Base-by-base conservation (phyloP, 2,797 vertebrate species). In the Mus minutoides region DNA sequence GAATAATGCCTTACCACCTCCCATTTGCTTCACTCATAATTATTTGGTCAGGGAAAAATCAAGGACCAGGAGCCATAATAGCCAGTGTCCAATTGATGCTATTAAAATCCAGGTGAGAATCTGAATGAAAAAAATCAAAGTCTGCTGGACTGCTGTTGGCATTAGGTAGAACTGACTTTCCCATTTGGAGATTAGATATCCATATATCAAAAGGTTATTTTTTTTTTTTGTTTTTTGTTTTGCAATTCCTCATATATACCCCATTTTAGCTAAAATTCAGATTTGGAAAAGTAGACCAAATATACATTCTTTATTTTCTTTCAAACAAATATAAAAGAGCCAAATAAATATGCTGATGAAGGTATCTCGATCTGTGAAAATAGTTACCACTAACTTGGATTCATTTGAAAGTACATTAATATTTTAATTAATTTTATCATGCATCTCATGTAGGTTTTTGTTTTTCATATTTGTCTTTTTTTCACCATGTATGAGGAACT, bases 11-110 rank as follows among this genome's bases (percentile, higher is more conserved):
- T 96, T 96, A 62, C 83, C 64, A 90, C 83, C 52, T 96, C 90
- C 94, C 94, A 76, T 96, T 97, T 97, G 89, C 97, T 98, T 82
- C 37, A 75, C 77, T 84, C 94, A 92, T 96, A 97, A 98, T 98
- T 97, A 97, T 94, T 96, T 91, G 90, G 56, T 79, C n/a, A 94
- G 64, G 94, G 96, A 43, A 97, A 97, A 98, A 98, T 89, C 92
- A 95, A 97, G 97, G 79, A 95, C 94, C 90, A 93, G 94, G 29
- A 93, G 82, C 64, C 86, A 3, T 92, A 97, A 96, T 82, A 97
- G 89, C 69, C 92, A 62, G 83, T 58, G 62, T 95, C 1, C 26
- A 97, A 98, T 97, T 97, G 91, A 90, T 21, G 56, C 84, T 91
- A 87, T 97, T 97, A 97, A 73, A 90, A 19, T 60, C 0, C 0